These are phyloP conservation scores for Protodeltote pygarga DNA, from an alignment of 2,888 invertebrate species.

Conservation along the genomic window DNA sequence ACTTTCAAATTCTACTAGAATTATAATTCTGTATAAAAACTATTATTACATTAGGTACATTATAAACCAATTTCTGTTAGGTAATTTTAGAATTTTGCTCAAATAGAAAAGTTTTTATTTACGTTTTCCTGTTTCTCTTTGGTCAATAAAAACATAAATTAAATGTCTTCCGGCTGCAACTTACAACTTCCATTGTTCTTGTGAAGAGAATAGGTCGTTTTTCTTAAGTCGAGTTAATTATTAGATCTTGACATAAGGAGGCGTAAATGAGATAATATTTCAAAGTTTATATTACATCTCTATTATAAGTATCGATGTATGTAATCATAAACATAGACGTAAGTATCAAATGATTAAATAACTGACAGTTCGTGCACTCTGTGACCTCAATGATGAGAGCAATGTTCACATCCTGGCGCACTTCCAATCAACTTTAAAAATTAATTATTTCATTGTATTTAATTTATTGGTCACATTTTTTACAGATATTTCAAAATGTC, in stretches of 20 bases:
- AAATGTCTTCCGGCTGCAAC: conserved; percentile 23
- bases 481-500: no score
- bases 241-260: no score
- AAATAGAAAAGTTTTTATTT: conserved; percentile 11
- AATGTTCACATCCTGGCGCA: conserved; percentile 18
- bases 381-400: conserved; percentile 16
- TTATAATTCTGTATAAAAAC: no score
- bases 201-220: not conserved
- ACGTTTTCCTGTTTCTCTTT: conserved; percentile 20
- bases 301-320: not conserved
- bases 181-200: conserved; percentile 25
- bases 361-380: conserved; percentile 23
- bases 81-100: no score
- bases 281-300: not conserved
- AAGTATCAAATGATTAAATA: conserved; percentile 4
- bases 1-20: no score
- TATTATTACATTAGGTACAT: no score
- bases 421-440: not conserved
- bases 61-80: no score
- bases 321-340: not conserved
- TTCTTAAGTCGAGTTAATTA: not conserved
- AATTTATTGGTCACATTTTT: not conserved
- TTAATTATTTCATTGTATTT: not conserved
- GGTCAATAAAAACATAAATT: conserved; percentile 18
- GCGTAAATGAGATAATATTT: not conserved